Percentiles rank a stretch among this genome's conserved stretches.
Evolutionary conservation across 2,113 vertebrate species (phyloP).

Genomic region (Thalassoma bifasciatum): DNA sequence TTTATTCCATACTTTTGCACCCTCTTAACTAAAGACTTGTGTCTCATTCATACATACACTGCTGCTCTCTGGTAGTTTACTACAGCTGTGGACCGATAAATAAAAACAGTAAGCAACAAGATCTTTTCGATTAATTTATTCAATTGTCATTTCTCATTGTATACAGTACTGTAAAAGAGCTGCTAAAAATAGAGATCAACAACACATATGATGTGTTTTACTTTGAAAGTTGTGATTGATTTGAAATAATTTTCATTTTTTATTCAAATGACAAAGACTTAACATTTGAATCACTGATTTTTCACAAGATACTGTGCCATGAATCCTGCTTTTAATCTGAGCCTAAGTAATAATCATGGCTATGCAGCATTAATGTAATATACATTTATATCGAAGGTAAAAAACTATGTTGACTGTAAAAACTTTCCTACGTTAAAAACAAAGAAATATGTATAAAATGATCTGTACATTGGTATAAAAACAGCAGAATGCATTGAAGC

Average conservation of each 20-base stretch:
- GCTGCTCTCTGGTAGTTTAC: neutral
- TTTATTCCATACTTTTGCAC: too few relatives aligned
- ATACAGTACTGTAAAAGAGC: conserved; percentile 25
- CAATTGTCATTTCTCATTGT: conserved; percentile 38
- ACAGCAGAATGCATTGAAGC: conserved; percentile 8
- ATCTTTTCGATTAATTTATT: conserved; percentile 59
- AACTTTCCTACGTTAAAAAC: conserved; percentile 38
- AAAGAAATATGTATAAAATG: conserved; percentile 30
- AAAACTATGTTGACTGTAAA: neutral
- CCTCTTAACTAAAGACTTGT: too few relatives aligned
- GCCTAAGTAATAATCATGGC: neutral
- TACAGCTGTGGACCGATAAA: neutral
- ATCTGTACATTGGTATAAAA: conserved; percentile 48
- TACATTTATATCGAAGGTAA: neutral
- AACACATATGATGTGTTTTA: conserved; percentile 25
- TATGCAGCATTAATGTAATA: conserved; percentile 12
- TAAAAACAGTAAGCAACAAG: conserved; percentile 9
- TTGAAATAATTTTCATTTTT: conserved; percentile 8
- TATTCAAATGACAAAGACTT: conserved; percentile 23
- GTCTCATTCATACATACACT: neutral
- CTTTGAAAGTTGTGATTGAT: conserved; percentile 19
- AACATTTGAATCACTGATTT: conserved; percentile 10
- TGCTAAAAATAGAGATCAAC: conserved; percentile 36
- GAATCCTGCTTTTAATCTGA: conserved; percentile 12
- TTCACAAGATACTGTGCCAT: conserved; percentile 6